A percentile compares a stretch with the other conserved stretches of the same genome.
Conservation (phyloP, 2,113 vertebrate species). For the Baryphthengus martii region DNA sequence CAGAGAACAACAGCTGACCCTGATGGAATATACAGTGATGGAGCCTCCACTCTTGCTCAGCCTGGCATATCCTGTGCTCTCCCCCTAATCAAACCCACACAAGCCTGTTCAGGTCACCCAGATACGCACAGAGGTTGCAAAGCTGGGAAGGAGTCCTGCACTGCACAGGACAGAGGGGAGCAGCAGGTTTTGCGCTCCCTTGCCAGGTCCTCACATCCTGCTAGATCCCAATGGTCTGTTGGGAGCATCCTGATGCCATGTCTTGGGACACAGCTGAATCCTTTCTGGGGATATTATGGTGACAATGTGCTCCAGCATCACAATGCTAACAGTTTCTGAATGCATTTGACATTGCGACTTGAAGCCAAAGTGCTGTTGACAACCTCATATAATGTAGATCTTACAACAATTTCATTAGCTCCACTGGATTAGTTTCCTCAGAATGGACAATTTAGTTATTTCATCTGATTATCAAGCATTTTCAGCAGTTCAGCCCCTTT, state of each 20-base stretch:
- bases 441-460: neutral
- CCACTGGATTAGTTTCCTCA: neutral
- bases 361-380: neutral
- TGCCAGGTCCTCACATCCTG: rapidly evolving
- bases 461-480: neutral
- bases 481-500: neutral
- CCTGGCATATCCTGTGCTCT: neutral
- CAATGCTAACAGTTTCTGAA: neutral
- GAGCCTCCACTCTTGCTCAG: neutral
- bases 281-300: neutral
- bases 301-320: neutral
- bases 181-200: neutral
- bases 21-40: neutral
- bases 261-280: neutral
- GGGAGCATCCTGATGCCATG: neutral
- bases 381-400: neutral
- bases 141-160: neutral
- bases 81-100: neutral
- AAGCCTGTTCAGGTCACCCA: neutral
- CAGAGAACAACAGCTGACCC: neutral
- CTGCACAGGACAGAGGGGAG: neutral
- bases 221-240: neutral
- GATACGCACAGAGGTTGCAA: neutral
- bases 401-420: neutral
- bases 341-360: neutral